Evolutionary conservation across 2,797 vertebrate species (phyloP).

Genomic region (Oreochromis mossambicus): DNA sequence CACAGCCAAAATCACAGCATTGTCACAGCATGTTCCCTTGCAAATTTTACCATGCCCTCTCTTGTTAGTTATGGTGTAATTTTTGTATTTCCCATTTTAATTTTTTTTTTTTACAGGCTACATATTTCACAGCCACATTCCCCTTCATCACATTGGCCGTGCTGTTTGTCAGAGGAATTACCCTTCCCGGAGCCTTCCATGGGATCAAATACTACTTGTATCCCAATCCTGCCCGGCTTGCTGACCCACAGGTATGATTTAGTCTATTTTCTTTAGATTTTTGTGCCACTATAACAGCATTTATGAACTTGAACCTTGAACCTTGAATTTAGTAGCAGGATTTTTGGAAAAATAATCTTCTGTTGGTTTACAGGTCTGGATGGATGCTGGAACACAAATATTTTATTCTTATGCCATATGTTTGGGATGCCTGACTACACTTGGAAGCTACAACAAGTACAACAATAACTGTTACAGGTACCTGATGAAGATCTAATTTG

Average conservation of each 20-base stretch:
- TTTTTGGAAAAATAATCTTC: not conserved
- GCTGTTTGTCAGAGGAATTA: slow-evolving; percentile 85
- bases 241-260: slow-evolving; percentile 86
- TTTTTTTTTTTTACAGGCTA: slow-evolving; percentile 48
- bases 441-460: slow-evolving; percentile 78
- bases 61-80: not conserved
- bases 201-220: slow-evolving; percentile 91
- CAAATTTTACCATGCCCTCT: not conserved
- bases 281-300: not conserved
- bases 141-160: slow-evolving; percentile 87
- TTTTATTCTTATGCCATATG: slow-evolving; percentile 76
- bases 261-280: not conserved
- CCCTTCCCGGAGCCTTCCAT: slow-evolving; percentile 83
- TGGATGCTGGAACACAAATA: slow-evolving; percentile 77
- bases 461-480: slow-evolving; percentile 77
- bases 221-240: slow-evolving; percentile 81
- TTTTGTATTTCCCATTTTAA: not conserved
- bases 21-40: not conserved
- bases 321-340: not conserved
- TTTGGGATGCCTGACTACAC: slow-evolving; percentile 66
- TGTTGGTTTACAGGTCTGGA: slow-evolving; percentile 66
- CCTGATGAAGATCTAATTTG: not conserved
- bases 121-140: slow-evolving; percentile 91
- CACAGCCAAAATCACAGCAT: not conserved
- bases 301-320: too few relatives aligned